Percentiles rank a stretch among this genome's conserved stretches.
These are phyloP conservation scores for Bradynema listronoti DNA, from an alignment of 1,140 invertebrate species.

Conservation along the genomic window DNA sequence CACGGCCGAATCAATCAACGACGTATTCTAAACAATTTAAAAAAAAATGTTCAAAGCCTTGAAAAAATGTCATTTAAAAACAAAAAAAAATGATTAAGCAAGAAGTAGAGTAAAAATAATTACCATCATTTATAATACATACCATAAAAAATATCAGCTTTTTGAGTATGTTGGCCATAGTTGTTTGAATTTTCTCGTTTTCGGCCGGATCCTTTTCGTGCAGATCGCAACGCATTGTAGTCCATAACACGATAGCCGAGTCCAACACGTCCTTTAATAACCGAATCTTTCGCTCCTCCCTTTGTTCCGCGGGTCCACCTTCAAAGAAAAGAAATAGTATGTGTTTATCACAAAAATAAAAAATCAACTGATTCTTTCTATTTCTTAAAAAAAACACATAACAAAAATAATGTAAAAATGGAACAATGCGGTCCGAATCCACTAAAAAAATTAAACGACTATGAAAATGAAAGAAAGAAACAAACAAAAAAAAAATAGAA, in stretches of 20 bases:
- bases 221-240: conserved; percentile 20
- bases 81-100: background rate
- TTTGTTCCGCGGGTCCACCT: too few species aligned
- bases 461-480: too few species aligned
- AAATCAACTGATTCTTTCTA: conserved; percentile 12
- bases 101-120: conserved; percentile 2
- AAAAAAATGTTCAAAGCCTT: background rate
- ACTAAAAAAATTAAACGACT: too few species aligned
- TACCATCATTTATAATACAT: too few species aligned
- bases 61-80: background rate
- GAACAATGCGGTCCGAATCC: too few species aligned
- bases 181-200: conserved; percentile 4
- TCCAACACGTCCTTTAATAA: conserved; percentile 20
- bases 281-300: conserved; percentile 15
- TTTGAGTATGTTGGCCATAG: conserved; percentile 20
- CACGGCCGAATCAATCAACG: conserved; percentile 19
- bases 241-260: conserved; percentile 25
- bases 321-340: conserved; percentile 18
- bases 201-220: conserved; percentile 6
- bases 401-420: too few species aligned
- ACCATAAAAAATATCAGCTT: conserved; percentile 15
- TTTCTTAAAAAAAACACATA: too few species aligned
- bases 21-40: conserved; percentile 5
- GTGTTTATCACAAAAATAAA: conserved; percentile 4
- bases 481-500: too few species aligned